Evolutionary conservation across 2,888 invertebrate species (phyloP).

Genomic region (Cordilura impudica): DNA sequence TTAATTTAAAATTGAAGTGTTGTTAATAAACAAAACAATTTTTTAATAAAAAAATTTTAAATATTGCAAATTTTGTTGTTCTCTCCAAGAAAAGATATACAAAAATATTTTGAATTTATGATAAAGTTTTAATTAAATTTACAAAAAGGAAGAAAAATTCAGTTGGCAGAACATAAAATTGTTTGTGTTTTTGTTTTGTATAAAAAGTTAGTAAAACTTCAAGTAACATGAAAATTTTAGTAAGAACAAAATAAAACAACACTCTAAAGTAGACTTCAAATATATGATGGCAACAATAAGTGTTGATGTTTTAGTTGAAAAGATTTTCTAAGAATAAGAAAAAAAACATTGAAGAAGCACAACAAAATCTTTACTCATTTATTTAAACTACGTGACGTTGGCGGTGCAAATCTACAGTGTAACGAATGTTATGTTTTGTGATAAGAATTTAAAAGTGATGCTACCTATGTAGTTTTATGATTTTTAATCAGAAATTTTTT

Average conservation of each 20-base stretch:
- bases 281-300: neutral
- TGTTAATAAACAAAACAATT: neutral
- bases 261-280: neutral
- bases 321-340: neutral
- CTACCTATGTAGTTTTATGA: no score
- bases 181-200: neutral
- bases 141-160: neutral
- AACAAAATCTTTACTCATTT: neutral
- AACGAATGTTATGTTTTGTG: neutral
- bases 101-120: neutral
- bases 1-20: neutral
- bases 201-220: neutral
- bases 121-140: constrained; percentile 21
- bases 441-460: no score
- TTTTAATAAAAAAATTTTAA: neutral
- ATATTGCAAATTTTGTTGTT: neutral
- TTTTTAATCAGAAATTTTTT: no score
- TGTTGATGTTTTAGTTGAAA: neutral
- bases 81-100: neutral
- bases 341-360: neutral
- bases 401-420: neutral
- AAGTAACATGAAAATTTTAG: constrained; percentile 1
- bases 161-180: neutral
- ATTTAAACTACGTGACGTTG: neutral
- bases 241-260: neutral